phyloP scores from a whole-genome alignment of 1,140 invertebrate genomes.

The Anastrepha ludens region DNA sequence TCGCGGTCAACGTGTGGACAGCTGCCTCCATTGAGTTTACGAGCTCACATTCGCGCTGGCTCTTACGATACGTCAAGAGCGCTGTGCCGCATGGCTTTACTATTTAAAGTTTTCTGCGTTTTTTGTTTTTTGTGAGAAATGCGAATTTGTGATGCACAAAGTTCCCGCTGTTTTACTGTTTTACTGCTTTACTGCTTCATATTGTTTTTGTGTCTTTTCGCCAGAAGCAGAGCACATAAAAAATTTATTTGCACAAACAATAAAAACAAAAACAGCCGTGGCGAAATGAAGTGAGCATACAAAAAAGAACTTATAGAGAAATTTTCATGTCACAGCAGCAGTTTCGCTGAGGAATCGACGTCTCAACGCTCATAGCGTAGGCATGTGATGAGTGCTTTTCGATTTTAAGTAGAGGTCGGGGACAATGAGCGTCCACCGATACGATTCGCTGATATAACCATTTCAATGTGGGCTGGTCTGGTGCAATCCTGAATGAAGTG shows the following conservation, averaged over 20 bases:
- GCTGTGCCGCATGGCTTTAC: background rate
- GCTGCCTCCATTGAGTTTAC: background rate
- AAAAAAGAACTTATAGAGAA: conserved; percentile 19
- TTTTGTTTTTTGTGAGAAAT: conserved; percentile 23
- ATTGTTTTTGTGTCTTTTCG: background rate
- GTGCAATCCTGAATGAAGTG: background rate
- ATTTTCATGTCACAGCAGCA: background rate
- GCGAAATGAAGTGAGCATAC: background rate
- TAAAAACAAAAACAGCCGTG: background rate
- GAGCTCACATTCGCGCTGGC: background rate
- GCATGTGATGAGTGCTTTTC: background rate
- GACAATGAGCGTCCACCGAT: conserved; percentile 14
- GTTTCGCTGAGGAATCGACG: background rate
- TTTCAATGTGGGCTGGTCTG: background rate
- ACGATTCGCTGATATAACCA: conserved; percentile 1
- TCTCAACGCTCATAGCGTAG: background rate
- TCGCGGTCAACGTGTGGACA: conserved; percentile 6
- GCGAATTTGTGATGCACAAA: background rate
- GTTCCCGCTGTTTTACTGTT: background rate
- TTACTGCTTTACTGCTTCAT: background rate
- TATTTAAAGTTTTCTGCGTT: background rate
- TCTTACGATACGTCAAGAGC: background rate
- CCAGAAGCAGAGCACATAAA: conserved; percentile 36
- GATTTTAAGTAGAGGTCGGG: background rate
- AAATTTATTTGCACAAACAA: background rate